phyloP scores from a whole-genome alignment of 1,140 invertebrate species.

The Gryon sp. region DNA sequence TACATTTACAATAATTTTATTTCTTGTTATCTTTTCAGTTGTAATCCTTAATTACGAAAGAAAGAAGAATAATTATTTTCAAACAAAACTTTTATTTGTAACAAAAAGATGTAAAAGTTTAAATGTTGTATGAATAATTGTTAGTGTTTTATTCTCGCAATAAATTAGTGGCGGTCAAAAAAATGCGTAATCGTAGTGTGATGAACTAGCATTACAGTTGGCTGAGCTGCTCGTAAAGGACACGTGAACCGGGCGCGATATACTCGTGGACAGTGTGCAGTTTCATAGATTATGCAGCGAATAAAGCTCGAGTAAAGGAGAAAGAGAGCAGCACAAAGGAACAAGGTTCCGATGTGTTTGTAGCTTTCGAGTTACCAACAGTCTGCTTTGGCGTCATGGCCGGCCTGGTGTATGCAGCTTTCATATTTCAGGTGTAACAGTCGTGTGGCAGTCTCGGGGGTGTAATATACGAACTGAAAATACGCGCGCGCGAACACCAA shows the following conservation, averaged over 20 bases:
- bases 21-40: too few species aligned
- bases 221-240: slow-evolving; percentile 35
- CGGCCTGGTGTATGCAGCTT: slow-evolving; percentile 56
- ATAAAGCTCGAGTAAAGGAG: slow-evolving; percentile 28
- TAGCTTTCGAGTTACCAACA: slow-evolving; percentile 57
- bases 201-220: slow-evolving; percentile 6
- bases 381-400: slow-evolving; percentile 59
- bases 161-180: slow-evolving; percentile 9
- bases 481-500: slow-evolving; percentile 29
- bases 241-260: slow-evolving; percentile 1
- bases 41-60: too few species aligned
- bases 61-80: too few species aligned
- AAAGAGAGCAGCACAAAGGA: slow-evolving; percentile 6
- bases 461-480: slow-evolving; percentile 44
- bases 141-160: too few species aligned
- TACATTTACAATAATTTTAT: too few species aligned
- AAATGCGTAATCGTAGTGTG: slow-evolving; percentile 13
- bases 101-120: too few species aligned
- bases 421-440: slow-evolving; percentile 64
- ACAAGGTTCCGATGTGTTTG: slow-evolving; percentile 43
- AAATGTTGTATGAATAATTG: too few species aligned
- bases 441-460: slow-evolving; percentile 44
- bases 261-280: slow-evolving; percentile 18
- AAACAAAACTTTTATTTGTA: too few species aligned
- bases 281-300: slow-evolving; percentile 54